phyloP scores from a whole-genome alignment of 2,113 vertebrate genomes.

The Elaphurus davidianus region DNA sequence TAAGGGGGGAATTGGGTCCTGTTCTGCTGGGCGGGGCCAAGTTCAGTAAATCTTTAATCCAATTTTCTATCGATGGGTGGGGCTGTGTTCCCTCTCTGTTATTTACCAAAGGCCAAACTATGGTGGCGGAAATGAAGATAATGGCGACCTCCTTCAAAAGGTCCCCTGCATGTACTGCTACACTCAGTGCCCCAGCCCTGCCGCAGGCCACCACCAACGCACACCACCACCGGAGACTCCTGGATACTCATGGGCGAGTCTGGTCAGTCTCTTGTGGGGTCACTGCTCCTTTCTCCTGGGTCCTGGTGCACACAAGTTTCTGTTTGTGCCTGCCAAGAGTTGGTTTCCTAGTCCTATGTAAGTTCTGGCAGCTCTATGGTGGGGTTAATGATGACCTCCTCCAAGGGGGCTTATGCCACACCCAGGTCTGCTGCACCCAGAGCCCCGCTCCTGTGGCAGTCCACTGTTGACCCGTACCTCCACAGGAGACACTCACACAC shows the following conservation, averaged over 20 bases:
- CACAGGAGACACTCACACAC: background rate
- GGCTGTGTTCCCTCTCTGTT: background rate
- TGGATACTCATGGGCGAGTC: background rate
- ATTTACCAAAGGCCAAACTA: background rate
- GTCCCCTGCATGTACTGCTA: background rate
- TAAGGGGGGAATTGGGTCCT: background rate
- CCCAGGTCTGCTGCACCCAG: background rate
- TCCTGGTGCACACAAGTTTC: background rate
- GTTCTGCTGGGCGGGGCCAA: background rate
- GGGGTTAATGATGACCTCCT: background rate
- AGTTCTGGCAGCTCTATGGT: background rate
- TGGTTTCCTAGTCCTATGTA: background rate
- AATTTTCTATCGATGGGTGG: background rate
- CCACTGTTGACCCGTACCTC: background rate
- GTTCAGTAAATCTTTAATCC: background rate
- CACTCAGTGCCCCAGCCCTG: background rate
- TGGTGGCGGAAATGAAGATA: background rate
- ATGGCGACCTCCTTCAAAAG: background rate
- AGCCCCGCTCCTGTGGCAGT: background rate
- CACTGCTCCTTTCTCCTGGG: background rate
- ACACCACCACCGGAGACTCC: background rate
- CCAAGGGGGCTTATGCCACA: background rate
- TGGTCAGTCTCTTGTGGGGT: background rate
- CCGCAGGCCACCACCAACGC: background rate
- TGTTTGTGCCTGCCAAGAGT: background rate